A percentile compares a stretch with the other conserved stretches of the same genome.
These are phyloP conservation scores for Chrysolina oricalcia DNA, from an alignment of 2,888 invertebrate genomes.

Conservation along the genomic window DNA sequence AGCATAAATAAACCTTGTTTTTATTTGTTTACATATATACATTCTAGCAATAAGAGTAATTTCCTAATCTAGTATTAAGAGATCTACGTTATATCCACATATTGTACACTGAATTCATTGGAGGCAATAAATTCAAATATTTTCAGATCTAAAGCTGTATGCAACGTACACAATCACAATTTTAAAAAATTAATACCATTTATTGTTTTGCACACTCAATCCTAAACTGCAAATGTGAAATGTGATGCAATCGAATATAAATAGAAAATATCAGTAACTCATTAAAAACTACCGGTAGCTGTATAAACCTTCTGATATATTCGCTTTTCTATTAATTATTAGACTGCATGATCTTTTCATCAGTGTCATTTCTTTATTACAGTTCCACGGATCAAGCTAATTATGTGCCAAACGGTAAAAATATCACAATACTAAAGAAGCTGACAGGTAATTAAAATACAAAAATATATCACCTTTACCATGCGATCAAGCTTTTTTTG, in stretches of 20 bases:
- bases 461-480: constrained; percentile 45
- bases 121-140: constrained; percentile 63
- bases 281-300: not conserved
- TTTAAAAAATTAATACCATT: constrained; percentile 51
- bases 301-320: constrained; percentile 24
- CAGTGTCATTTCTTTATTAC: not conserved
- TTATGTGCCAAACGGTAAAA: constrained; percentile 46
- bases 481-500: constrained; percentile 21
- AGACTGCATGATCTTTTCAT: constrained; percentile 4
- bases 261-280: not conserved
- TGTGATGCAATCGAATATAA: constrained; percentile 23
- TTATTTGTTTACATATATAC: constrained; percentile 63
- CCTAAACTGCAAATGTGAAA: constrained; percentile 29
- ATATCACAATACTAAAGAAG: constrained; percentile 46
- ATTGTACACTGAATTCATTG: constrained; percentile 71
- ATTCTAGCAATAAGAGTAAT: constrained; percentile 61
- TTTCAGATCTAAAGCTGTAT: constrained; percentile 56
- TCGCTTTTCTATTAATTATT: constrained; percentile 1
- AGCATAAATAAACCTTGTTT: constrained; percentile 61
- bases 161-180: constrained; percentile 52
- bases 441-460: constrained; percentile 48
- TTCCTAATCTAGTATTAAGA: constrained; percentile 62
- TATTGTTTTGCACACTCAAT: constrained; percentile 53
- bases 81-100: constrained; percentile 72
- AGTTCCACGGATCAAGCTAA: constrained; percentile 13